Base-by-base conservation (phyloP, 2,888 invertebrate genomes). In the Phrixothrix hirtus region DNA sequence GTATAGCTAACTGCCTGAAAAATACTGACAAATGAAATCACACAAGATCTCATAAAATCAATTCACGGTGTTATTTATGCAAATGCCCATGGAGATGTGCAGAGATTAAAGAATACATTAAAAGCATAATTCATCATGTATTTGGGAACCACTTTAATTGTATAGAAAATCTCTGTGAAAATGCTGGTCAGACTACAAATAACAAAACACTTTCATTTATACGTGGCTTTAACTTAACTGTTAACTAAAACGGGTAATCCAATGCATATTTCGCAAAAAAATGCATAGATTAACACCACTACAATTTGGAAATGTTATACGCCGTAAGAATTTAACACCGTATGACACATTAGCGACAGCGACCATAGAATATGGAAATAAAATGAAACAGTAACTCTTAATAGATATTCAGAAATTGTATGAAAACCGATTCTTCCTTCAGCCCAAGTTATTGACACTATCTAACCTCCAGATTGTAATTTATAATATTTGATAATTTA, bases 241-340 rank as follows among this genome's bases (percentile, higher is more conserved):
- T 5, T 5, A 21, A 21, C 7, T 21, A 21, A 21, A 3, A 21
- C 4, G 21, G 41, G 38, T 1, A 52, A 52, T 25, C 12, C 41
- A 3, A 26, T 21, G 16, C 47, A 36, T 41, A 29, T 38, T 14
- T 12, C 17, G 2, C 31, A 51, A 25, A 38, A n/a, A 31, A 26
- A 11, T 12, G 30, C 14, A 45, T 29, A 1, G 51, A 31, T 12
- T 51, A 27, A 51, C 51, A 13, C 45, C 38, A 10, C 45, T 45
- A 2, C 36, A 47, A 29, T 52, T 52, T 41, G 52, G 52, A 2
- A 29, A n/a, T 10, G 25, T 52, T 13, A 16, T 52, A 17, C 5
- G 26, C 7, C 35, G 52, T 26, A 21, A 12, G 41, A 1, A 10
- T 1, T 27, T 21, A 5, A 52, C 52, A 1, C 29, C 44, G 1